A percentile compares a stretch with the other conserved stretches of the same genome.
phyloP scores from a whole-genome alignment of 2,113 vertebrate species.

The Nycticryphes semicollaris region DNA sequence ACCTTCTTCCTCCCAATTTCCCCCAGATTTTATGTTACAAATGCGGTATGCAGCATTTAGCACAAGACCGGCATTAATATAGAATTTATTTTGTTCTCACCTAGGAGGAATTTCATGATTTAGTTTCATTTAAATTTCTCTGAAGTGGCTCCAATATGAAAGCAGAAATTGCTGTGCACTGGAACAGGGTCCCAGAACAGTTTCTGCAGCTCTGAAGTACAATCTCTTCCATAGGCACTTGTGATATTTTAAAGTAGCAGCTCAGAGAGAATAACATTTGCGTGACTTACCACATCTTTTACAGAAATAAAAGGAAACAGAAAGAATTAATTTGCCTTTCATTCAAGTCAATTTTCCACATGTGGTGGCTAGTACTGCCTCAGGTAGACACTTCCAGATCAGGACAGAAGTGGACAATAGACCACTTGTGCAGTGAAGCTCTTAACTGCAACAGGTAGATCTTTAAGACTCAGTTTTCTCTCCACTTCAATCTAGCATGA shows the following conservation, averaged over 20 bases:
- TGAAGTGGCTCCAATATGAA: neutral
- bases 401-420: neutral
- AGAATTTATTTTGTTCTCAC: neutral
- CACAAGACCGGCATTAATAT: neutral
- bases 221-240: neutral
- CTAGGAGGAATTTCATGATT: neutral
- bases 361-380: neutral
- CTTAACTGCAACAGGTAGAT: accelerated
- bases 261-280: neutral
- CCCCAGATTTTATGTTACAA: neutral
- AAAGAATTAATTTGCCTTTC: neutral
- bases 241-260: neutral
- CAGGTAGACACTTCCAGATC: neutral
- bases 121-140: neutral
- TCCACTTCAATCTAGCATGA: neutral
- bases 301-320: neutral
- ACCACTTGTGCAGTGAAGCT: neutral
- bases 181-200: neutral
- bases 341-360: neutral
- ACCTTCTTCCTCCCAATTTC: neutral
- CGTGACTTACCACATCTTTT: neutral
- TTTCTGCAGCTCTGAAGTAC: neutral
- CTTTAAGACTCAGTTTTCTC: neutral
- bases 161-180: neutral
- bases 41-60: neutral